A percentile compares a stretch with the other conserved stretches of the same genome.
These are phyloP conservation scores for Rapana venosa DNA, from an alignment of 2,888 invertebrate genomes.

Conservation along the genomic window DNA sequence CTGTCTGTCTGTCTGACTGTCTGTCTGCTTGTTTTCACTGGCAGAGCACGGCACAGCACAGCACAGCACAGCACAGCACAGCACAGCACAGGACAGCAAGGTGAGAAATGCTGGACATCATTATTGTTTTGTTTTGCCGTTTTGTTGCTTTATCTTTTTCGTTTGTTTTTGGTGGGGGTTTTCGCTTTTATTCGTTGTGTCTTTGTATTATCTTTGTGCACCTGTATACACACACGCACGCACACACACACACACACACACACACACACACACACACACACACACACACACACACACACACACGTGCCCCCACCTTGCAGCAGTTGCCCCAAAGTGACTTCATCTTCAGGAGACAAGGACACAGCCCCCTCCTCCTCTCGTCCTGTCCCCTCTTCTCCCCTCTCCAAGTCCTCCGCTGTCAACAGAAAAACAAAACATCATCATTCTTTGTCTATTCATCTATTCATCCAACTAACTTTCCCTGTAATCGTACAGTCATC, in stretches of 20 bases:
- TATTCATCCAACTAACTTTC: background rate
- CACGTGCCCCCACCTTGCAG: constrained; percentile 38
- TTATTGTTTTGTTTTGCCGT: background rate
- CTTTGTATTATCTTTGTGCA: background rate
- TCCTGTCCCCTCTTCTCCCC: too few species aligned
- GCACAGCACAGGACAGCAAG: background rate
- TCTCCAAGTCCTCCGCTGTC: too few species aligned
- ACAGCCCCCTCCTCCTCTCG: constrained; percentile 22
- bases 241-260: background rate
- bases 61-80: background rate
- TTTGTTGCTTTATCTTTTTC: background rate
- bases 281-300: background rate
- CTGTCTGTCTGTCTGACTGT: too few species aligned
- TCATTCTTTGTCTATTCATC: too few species aligned
- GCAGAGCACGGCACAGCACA: background rate
- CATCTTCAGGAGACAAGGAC: constrained; percentile 43
- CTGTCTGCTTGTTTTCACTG: background rate
- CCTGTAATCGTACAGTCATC: background rate
- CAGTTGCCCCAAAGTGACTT: constrained; percentile 42
- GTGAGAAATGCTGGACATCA: background rate
- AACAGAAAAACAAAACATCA: too few species aligned
- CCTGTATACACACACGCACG: background rate
- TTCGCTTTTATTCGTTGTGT: background rate
- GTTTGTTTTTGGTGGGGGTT: too few species aligned
- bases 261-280: background rate